A percentile compares a stretch with the other conserved stretches of the same genome.
Conservation (phyloP, 2,888 invertebrate genomes). For the Byasa hedistus region DNA sequence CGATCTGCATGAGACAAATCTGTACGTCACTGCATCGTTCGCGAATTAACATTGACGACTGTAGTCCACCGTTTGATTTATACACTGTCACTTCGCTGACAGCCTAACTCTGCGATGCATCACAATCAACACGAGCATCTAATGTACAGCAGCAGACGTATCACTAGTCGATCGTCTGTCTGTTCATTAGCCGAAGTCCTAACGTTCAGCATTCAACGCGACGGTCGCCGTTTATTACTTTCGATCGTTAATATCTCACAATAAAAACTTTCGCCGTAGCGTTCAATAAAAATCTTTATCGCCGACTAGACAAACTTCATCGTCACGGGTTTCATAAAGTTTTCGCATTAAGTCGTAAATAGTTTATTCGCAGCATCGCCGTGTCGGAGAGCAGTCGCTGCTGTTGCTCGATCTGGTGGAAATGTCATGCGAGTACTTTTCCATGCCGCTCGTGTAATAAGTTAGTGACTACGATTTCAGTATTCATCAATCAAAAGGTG, state of each 20-base stretch:
- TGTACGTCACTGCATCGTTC: conserved; percentile 11
- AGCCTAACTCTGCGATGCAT: background rate
- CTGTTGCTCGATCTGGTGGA: too few relatives aligned
- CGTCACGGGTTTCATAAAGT: background rate
- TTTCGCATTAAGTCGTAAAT: conserved; percentile 1
- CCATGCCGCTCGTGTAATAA: too few relatives aligned
- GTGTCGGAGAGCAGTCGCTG: too few relatives aligned
- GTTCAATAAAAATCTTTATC: background rate
- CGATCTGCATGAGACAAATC: conserved; percentile 12
- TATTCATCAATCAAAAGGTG: too few relatives aligned
- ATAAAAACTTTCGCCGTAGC: background rate
- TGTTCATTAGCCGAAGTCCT: too few relatives aligned
- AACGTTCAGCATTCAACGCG: too few relatives aligned
- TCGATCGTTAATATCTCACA: too few relatives aligned
- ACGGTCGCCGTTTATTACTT: too few relatives aligned
- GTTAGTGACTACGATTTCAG: too few relatives aligned
- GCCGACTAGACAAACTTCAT: conserved; percentile 1
- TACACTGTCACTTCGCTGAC: background rate
- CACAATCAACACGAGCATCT: background rate
- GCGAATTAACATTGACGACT: conserved; percentile 19
- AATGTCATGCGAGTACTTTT: too few relatives aligned
- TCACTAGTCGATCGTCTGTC: too few relatives aligned
- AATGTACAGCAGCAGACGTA: too few relatives aligned
- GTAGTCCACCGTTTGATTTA: background rate
- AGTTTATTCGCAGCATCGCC: background rate